phyloP scores from a whole-genome alignment of 1,140 invertebrate genomes.

The Dermatophagoides farinae region DNA sequence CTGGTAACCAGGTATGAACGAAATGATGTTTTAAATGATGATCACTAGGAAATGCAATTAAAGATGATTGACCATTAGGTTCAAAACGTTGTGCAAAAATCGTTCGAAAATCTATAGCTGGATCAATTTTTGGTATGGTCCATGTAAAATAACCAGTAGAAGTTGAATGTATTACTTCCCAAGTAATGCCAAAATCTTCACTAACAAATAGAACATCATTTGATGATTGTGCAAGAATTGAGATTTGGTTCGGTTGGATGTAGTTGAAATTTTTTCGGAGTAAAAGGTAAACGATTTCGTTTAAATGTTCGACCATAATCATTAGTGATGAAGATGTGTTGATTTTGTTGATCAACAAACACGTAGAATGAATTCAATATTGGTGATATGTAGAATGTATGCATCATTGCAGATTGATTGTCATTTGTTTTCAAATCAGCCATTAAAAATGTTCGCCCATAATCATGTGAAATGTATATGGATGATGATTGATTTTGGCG shows the following conservation, averaged over 20 bases:
- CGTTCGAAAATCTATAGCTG: constrained; percentile 15
- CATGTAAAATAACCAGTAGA: constrained; percentile 52
- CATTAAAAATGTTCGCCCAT: constrained; percentile 47
- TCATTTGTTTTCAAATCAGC: neutral
- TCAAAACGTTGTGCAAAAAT: constrained; percentile 48
- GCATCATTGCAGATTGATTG: neutral
- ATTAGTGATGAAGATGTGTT: constrained; percentile 49
- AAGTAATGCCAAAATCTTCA: constrained; percentile 45
- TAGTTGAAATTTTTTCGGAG: constrained; percentile 50
- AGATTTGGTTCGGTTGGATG: constrained; percentile 40
- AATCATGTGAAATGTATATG: constrained; percentile 64
- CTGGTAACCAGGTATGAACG: constrained; percentile 35
- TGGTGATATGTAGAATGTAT: constrained; percentile 6
- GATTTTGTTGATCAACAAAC: constrained; percentile 55
- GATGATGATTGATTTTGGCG: constrained; percentile 35
- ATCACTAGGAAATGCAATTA: constrained; percentile 33
- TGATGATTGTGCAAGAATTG: constrained; percentile 42
- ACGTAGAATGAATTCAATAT: constrained; percentile 43
- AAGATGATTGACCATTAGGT: constrained; percentile 35
- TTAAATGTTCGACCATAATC: constrained; percentile 46
- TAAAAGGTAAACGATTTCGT: constrained; percentile 39
- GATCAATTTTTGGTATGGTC: constrained; percentile 20
- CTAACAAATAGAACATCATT: constrained; percentile 45
- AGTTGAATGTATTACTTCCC: constrained; percentile 37
- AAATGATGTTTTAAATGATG: constrained; percentile 36